These are phyloP conservation scores for Cordilura impudica DNA, from an alignment of 2,888 invertebrate genomes.

Conservation along the genomic window DNA sequence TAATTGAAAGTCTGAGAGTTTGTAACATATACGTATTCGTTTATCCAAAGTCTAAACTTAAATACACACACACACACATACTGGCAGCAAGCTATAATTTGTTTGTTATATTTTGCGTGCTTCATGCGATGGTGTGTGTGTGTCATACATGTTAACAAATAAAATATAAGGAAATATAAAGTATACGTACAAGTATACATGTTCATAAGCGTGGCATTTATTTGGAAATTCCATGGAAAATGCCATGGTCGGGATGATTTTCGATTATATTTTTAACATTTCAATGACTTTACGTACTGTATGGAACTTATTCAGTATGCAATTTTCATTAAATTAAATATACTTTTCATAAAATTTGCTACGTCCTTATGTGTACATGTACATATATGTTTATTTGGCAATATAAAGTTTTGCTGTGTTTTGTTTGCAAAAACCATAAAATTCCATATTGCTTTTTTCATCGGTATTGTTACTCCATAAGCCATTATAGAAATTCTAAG, in stretches of 20 bases:
- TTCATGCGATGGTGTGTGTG: neutral
- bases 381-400: neutral
- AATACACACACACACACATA: neutral
- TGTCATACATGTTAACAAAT: neutral
- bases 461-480: constrained; percentile 26
- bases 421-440: constrained; percentile 11
- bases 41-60: neutral
- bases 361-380: neutral
- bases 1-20: neutral
- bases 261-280: too few relatives aligned
- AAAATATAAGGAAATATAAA: constrained; percentile 3
- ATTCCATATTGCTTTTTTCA: constrained; percentile 14
- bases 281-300: too few relatives aligned
- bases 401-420: constrained; percentile 34
- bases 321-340: too few relatives aligned
- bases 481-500: constrained; percentile 39
- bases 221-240: too few relatives aligned
- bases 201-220: neutral
- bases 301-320: too few relatives aligned
- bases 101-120: neutral
- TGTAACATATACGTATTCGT: neutral
- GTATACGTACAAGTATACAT: constrained; percentile 10
- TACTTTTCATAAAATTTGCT: neutral
- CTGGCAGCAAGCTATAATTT: neutral
- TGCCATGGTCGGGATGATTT: too few relatives aligned